These are phyloP conservation scores for Dryomyza anilis DNA, from an alignment of 2,888 invertebrate species.

Conservation along the genomic window DNA sequence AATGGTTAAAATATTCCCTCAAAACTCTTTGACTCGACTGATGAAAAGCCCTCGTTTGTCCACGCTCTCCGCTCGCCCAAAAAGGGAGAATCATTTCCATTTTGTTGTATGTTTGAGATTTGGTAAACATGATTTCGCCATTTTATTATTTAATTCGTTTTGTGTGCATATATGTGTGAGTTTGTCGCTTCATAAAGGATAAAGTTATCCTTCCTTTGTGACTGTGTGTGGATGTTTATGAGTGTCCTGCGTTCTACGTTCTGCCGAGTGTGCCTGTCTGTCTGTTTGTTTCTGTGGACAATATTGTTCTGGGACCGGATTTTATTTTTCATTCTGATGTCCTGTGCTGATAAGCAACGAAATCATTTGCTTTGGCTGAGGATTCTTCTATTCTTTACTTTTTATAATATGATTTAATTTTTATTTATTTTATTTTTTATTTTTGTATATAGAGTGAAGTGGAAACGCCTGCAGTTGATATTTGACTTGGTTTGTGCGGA, in stretches of 20 bases:
- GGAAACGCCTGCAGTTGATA: slow-evolving; percentile 14
- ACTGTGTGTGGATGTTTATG: not conserved
- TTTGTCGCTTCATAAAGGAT: not conserved
- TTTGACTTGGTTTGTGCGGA: slow-evolving; percentile 1
- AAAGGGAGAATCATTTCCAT: not conserved
- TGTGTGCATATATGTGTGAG: not conserved
- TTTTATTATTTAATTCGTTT: slow-evolving; percentile 26
- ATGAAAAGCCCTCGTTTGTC: not conserved
- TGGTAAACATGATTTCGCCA: slow-evolving; percentile 11
- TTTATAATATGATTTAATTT: not conserved
- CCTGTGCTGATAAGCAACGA: slow-evolving; percentile 21
- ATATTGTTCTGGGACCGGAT: slow-evolving; percentile 5
- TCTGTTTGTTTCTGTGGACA: slow-evolving; percentile 20
- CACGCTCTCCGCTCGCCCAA: not conserved
- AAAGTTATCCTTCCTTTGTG: slow-evolving; percentile 2
- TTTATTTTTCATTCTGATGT: slow-evolving; percentile 18
- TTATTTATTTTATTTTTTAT: too few relatives aligned
- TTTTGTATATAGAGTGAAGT: too few relatives aligned
- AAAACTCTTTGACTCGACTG: not conserved
- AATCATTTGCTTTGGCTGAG: slow-evolving; percentile 18
- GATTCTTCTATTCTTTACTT: slow-evolving; percentile 12
- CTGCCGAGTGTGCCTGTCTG: not conserved
- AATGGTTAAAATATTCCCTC: not conserved
- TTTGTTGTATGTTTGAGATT: slow-evolving; percentile 6
- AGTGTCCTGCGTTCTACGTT: not conserved